These are phyloP conservation scores for Boleophthalmus pectinirostris DNA, from an alignment of 2,113 vertebrate species.

Conservation along the genomic window DNA sequence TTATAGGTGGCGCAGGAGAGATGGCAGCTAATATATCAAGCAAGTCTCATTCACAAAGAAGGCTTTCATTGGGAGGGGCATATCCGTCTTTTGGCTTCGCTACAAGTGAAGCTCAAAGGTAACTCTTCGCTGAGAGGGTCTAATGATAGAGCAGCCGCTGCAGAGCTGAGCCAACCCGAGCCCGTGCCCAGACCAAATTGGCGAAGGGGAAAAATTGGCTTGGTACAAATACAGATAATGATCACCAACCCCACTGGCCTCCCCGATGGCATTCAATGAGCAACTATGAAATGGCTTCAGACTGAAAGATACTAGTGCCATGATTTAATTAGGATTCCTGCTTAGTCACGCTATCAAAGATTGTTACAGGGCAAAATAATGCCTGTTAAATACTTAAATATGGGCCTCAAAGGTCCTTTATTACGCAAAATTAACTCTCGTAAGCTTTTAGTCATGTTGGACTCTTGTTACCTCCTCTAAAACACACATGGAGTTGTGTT, in stretches of 20 bases:
- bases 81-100: constrained; percentile 51
- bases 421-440: too few species aligned
- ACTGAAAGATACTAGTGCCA: background rate
- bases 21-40: constrained; percentile 46
- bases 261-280: background rate
- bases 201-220: constrained; percentile 18
- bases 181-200: constrained; percentile 36
- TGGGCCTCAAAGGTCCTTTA: background rate
- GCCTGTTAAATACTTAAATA: background rate
- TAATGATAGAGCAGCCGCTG: constrained; percentile 68
- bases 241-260: background rate
- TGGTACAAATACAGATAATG: constrained; percentile 5
- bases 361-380: background rate
- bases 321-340: constrained; percentile 2
- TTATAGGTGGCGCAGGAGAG: constrained; percentile 20
- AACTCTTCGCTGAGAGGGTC: constrained; percentile 47
- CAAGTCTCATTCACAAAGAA: constrained; percentile 26
- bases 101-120: constrained; percentile 67
- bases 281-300: constrained; percentile 1
- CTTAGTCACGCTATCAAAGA: background rate
- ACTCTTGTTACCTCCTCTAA: too few species aligned
- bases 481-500: too few species aligned
- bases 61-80: constrained; percentile 39
- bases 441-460: too few species aligned
- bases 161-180: constrained; percentile 28